These are phyloP conservation scores for Sorex araneus DNA, from an alignment of 2,113 vertebrate genomes.

Conservation along the genomic window DNA sequence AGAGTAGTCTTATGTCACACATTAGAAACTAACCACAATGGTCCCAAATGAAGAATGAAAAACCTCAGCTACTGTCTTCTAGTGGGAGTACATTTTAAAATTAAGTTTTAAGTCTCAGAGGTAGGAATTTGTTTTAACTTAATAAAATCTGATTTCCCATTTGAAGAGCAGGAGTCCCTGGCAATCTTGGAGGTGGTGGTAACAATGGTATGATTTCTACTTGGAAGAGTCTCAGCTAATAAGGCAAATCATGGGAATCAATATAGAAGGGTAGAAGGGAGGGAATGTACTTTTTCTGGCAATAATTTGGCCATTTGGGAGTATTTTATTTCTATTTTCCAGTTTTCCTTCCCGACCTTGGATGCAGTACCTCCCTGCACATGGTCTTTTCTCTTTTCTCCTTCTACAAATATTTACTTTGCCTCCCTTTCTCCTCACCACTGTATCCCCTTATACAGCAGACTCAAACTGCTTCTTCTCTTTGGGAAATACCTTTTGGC, in stretches of 20 bases:
- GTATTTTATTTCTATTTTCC: slow-evolving; percentile 50
- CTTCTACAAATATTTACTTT: slow-evolving; percentile 59
- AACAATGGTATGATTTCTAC: slow-evolving; percentile 29
- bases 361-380: background rate
- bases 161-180: background rate
- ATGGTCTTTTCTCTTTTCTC: slow-evolving; percentile 27
- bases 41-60: background rate
- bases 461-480: slow-evolving; percentile 6
- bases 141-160: slow-evolving; percentile 55
- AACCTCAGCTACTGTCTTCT: background rate
- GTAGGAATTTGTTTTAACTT: slow-evolving; percentile 36
- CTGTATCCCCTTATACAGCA: background rate
- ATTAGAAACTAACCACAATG: background rate
- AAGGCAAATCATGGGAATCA: background rate
- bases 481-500: slow-evolving; percentile 50
- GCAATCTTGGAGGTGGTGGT: background rate
- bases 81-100: slow-evolving; percentile 12
- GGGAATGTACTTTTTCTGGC: slow-evolving; percentile 12
- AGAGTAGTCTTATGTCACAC: background rate
- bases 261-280: background rate
- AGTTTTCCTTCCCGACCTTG: background rate
- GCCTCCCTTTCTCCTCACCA: background rate
- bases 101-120: slow-evolving; percentile 35
- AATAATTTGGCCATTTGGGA: slow-evolving; percentile 53
- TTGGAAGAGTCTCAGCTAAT: slow-evolving; percentile 24